phyloP scores from a whole-genome alignment of 37 sponge, comb jelly and placozoan genomes.

The Eunapius fragilis region DNA sequence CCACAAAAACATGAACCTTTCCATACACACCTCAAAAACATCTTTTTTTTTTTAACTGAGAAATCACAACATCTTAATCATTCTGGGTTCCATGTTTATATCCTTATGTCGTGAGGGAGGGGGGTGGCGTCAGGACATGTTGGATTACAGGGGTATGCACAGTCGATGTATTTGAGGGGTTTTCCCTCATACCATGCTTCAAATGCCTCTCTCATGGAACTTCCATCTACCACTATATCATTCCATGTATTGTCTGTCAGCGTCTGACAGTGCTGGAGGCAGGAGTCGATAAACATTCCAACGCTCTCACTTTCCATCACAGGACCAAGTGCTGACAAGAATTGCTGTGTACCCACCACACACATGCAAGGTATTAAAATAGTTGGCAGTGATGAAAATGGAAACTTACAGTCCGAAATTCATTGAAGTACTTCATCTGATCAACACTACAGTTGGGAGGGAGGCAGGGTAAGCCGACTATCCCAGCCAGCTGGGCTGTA shows the following conservation, averaged over 20 bases:
- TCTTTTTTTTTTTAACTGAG: neutral
- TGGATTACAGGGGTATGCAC: conserved; percentile 37
- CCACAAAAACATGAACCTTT: neutral
- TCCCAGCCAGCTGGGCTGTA: conserved; percentile 69
- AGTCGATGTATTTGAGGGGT: conserved; percentile 13
- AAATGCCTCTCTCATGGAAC: conserved; percentile 57
- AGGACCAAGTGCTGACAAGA: neutral
- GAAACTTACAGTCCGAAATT: conserved; percentile 50
- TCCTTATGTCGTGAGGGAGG: neutral
- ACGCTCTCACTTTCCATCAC: neutral
- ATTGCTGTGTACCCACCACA: conserved; percentile 34
- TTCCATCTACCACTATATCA: conserved; percentile 21
- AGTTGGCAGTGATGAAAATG: too few species aligned
- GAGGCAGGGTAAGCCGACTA: conserved; percentile 52
- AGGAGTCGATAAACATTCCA: conserved; percentile 75
- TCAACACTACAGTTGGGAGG: conserved; percentile 59
- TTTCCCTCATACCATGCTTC: conserved; percentile 60
- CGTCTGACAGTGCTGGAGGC: conserved; percentile 82
- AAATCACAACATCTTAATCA: too few species aligned
- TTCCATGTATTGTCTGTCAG: conserved; percentile 59
- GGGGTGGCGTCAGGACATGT: conserved; percentile 14
- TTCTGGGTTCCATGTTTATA: too few species aligned
- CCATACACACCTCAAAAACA: neutral
- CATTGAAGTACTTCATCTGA: conserved; percentile 48
- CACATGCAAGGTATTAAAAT: too few species aligned